Evolutionary conservation across 2,888 invertebrate species (phyloP), one percentile per base, ranked within the genome.

Genomic region (Hypomecis atomaria): DNA sequence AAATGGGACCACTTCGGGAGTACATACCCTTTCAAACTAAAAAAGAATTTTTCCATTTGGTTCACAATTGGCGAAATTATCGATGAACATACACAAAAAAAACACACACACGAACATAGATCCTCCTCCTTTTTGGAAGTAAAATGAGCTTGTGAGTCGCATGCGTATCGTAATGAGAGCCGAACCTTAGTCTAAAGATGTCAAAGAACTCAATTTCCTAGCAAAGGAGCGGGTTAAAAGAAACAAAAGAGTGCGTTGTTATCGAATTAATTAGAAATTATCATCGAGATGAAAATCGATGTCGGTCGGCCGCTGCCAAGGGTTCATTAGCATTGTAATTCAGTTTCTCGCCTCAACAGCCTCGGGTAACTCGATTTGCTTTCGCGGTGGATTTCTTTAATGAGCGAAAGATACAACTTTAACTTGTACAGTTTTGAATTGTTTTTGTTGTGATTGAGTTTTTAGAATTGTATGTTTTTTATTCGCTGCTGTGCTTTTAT

Each of bases 301-400:
- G 73, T 78, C 36, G 70, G 69, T 68, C 69, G 70, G 58, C 71
- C 72, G 73, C 66, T 73, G 76, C 71, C 70, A 77, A 75, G 75
- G 78, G 72, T 80, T 79, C 79, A 85, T 88, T 87, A 85, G 79
- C 76, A 85, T 85, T 83, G 81, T 84, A 83, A 87, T 83, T 81
- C 77, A 72, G 72, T 78, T 81, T 78, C 74, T 78, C 75, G 72
- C 77, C 77, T 76, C 77, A 78, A 58, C 80, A 78, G 81, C 72
- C 77, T 70, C 61, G 65, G 74, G 72, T 72, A 78, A 86, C 84
- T 84, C 82, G 79, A 88, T 88, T 83, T 82, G 6, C 43, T 57
- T 74, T 80, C 71, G 75, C 71, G 72, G 65, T 48, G 78, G 72
- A 76, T 78, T 76, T 77, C 72, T 71, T 63, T 76, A 79, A 81